phyloP scores from a whole-genome alignment of 1,140 invertebrate genomes.

The Ceratina calcarata region DNA sequence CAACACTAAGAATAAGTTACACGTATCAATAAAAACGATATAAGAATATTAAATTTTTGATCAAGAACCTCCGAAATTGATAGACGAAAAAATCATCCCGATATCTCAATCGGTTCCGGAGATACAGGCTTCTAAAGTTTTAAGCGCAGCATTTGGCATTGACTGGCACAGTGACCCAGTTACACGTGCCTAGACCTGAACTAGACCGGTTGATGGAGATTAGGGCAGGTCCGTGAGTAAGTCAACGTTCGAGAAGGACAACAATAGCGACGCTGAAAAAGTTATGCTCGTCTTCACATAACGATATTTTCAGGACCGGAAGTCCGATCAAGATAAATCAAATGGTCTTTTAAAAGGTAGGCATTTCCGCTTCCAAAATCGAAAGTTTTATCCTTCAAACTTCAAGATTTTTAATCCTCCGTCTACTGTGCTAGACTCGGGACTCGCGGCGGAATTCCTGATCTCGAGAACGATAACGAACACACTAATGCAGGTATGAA shows the following conservation, averaged over 20 bases:
- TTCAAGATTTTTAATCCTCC: too few relatives aligned
- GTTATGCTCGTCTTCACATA: neutral
- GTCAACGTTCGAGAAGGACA: neutral
- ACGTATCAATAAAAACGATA: too few relatives aligned
- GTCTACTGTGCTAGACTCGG: too few relatives aligned
- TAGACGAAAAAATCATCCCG: neutral
- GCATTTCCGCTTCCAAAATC: too few relatives aligned
- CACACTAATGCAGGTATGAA: too few relatives aligned
- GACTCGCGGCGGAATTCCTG: too few relatives aligned
- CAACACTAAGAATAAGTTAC: too few relatives aligned
- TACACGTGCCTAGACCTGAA: neutral
- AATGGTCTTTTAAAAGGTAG: neutral
- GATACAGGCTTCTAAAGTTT: neutral
- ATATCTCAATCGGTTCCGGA: slow-evolving; percentile 3
- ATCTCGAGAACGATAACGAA: too few relatives aligned
- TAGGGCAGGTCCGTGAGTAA: neutral
- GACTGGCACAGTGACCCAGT: neutral
- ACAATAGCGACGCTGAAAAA: neutral
- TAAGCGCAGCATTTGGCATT: neutral
- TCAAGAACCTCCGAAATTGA: too few relatives aligned
- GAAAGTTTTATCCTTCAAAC: too few relatives aligned
- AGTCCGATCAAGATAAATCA: neutral
- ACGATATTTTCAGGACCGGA: neutral
- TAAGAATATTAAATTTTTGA: too few relatives aligned
- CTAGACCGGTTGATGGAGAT: neutral